A percentile compares a stretch with the other conserved stretches of the same genome.
Conservation (phyloP, 1,140 invertebrate species). For the Hypsibius dujardini region DNA sequence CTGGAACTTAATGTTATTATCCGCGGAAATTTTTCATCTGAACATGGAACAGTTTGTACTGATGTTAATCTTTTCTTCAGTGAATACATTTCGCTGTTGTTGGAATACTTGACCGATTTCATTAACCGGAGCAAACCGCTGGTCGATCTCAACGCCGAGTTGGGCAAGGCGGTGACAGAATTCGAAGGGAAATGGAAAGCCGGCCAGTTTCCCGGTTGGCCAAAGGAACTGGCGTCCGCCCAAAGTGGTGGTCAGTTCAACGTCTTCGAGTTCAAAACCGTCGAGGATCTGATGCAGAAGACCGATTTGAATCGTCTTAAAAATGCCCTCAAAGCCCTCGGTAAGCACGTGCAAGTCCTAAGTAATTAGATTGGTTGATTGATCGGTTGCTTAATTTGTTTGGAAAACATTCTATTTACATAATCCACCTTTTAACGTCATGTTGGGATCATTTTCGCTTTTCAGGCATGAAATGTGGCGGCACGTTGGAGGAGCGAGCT, state of each 20-base stretch:
- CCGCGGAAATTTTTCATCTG: no score
- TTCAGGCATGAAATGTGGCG: conserved; percentile 26
- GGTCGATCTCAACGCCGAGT: conserved; percentile 57
- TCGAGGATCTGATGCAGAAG: conserved; percentile 78
- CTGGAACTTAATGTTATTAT: no score
- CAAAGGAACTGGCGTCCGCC: conserved; percentile 84
- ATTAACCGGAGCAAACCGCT: conserved; percentile 72
- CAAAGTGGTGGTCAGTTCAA: conserved; percentile 77
- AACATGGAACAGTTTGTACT: no score
- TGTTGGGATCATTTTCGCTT: conserved; percentile 23
- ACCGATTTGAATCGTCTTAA: conserved; percentile 90
- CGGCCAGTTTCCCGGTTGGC: conserved; percentile 81
- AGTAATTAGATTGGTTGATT: background rate
- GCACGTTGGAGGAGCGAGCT: conserved; percentile 83
- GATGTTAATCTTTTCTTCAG: background rate
- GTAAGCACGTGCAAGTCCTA: conserved; percentile 30
- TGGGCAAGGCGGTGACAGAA: conserved; percentile 57
- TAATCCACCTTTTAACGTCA: background rate
- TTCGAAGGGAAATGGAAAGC: conserved; percentile 72
- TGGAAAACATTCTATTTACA: no score
- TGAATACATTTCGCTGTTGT: conserved; percentile 55
- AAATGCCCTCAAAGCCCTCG: conserved; percentile 86
- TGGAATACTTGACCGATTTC: conserved; percentile 75
- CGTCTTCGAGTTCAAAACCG: conserved; percentile 79
- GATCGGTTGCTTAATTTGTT: no score